These are phyloP conservation scores for Takifugu rubripes DNA, from an alignment of 2,797 vertebrate species.

Conservation along the genomic window DNA sequence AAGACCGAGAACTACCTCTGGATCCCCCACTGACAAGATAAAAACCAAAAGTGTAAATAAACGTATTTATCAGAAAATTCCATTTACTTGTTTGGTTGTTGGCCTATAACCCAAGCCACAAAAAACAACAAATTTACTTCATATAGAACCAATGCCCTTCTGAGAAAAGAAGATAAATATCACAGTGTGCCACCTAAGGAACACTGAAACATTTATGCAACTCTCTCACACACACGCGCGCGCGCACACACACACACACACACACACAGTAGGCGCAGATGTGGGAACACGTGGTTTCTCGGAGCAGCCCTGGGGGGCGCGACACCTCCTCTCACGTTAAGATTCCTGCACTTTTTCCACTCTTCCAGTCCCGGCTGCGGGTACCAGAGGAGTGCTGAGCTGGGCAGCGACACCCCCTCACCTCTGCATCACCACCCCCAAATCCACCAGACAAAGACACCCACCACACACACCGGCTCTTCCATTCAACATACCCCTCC, in stretches of 20 bases:
- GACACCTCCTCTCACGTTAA: constrained; percentile 66
- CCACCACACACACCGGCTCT: no score
- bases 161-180: no score
- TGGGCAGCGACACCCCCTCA: constrained; percentile 38
- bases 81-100: no score
- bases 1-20: no score
- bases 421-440: constrained; percentile 45
- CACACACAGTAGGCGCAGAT: constrained; percentile 56
- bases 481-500: neutral
- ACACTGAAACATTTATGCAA: constrained; percentile 8
- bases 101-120: no score
- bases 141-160: no score
- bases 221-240: constrained; percentile 3
- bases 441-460: constrained; percentile 6
- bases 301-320: constrained; percentile 50
- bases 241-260: constrained; percentile 10
- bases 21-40: no score
- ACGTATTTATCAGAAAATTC: no score
- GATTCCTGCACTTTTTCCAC: constrained; percentile 39
- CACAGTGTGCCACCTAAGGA: neutral
- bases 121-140: no score
- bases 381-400: constrained; percentile 37
- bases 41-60: no score
- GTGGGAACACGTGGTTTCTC: constrained; percentile 76
- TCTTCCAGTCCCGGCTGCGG: constrained; percentile 48